Percentiles rank a stretch among this genome's conserved stretches.
Evolutionary conservation across 2,113 vertebrate genomes (phyloP).

Genomic region (Dasyprocta punctata): DNA sequence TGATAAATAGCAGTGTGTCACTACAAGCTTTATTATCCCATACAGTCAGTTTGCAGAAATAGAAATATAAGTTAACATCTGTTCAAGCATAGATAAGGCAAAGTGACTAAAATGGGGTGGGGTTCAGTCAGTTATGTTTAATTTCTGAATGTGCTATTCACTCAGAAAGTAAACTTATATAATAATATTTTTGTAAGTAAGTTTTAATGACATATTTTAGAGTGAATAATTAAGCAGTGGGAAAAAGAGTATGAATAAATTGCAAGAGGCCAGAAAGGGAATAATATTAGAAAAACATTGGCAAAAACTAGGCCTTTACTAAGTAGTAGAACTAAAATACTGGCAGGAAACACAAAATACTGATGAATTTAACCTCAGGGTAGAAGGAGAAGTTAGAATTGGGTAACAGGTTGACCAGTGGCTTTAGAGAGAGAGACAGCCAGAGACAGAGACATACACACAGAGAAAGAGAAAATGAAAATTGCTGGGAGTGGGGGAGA

Average conservation of each 20-base stretch:
- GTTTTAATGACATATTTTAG: slow-evolving; percentile 32
- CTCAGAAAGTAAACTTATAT: background rate
- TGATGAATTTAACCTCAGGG: background rate
- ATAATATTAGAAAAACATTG: slow-evolving; percentile 16
- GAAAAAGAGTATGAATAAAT: background rate
- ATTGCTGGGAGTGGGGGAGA: background rate
- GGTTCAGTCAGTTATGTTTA: background rate
- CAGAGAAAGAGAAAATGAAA: background rate
- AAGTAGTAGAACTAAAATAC: background rate
- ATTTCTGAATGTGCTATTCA: background rate
- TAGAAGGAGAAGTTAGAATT: slow-evolving; percentile 6
- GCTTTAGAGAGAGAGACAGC: background rate
- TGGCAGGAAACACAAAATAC: background rate
- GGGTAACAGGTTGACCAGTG: background rate
- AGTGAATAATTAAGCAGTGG: background rate
- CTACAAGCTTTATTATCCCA: background rate
- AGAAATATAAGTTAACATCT: slow-evolving; percentile 33
- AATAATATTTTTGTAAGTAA: background rate
- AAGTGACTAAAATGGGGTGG: background rate
- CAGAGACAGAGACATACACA: background rate
- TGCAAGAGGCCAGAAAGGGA: background rate
- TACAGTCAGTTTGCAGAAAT: background rate
- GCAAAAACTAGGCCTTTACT: background rate
- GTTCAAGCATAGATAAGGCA: background rate
- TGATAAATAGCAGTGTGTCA: background rate